Conservation (phyloP, 1,140 invertebrate species). For the Euwallacea fornicatus region DNA sequence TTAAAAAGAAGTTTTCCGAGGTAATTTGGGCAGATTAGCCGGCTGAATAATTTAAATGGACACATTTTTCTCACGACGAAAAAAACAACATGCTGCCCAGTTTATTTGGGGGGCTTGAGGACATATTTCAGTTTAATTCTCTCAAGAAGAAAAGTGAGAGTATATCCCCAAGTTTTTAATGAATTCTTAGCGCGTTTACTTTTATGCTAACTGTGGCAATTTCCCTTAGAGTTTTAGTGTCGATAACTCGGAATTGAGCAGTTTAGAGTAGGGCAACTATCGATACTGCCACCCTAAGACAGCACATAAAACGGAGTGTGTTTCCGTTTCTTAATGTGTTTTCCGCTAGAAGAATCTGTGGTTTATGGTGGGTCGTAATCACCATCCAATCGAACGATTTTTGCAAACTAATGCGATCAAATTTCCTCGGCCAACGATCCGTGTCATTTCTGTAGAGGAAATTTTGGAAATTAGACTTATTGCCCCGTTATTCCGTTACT, state of each 20-base stretch:
- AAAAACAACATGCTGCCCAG: background rate
- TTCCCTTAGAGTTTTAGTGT: background rate
- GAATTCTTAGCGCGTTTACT: too few relatives aligned
- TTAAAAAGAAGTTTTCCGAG: conserved; percentile 16
- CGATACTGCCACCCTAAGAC: background rate
- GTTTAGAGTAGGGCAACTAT: background rate
- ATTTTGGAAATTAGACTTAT: conserved; percentile 30
- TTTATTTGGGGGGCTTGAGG: background rate
- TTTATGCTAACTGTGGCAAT: too few relatives aligned
- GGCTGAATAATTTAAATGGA: conserved; percentile 23
- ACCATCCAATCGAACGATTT: conserved; percentile 27
- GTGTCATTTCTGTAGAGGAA: conserved; percentile 27
- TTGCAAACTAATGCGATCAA: conserved; percentile 32
- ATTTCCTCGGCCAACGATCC: conserved; percentile 24
- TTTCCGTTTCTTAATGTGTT: conserved; percentile 16
- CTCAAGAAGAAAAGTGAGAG: conserved; percentile 1
- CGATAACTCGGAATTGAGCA: conserved; percentile 9
- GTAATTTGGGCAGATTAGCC: conserved; percentile 20
- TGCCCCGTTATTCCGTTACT: conserved; percentile 17
- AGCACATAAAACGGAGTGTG: background rate
- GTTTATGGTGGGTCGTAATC: conserved; percentile 32
- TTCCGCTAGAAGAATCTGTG: conserved; percentile 24
- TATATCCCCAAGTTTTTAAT: background rate
- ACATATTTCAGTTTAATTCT: background rate
- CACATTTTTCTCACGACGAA: conserved; percentile 3